Evolutionary conservation across 2,113 vertebrate genomes (phyloP).

Genomic region (Pterocles orientalis): DNA sequence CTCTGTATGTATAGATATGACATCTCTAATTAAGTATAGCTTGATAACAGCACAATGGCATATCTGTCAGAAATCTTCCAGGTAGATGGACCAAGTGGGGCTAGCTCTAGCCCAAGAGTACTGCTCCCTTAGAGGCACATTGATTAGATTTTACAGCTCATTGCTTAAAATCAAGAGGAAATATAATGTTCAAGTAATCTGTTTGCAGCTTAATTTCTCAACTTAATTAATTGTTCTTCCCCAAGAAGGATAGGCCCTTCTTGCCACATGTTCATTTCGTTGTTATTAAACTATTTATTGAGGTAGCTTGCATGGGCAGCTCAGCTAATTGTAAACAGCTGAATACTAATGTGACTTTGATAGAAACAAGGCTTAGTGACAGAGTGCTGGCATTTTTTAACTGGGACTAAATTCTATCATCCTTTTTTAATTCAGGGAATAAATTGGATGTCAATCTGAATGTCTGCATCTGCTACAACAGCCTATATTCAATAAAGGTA

Average conservation of each 20-base stretch:
- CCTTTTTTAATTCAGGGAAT: constrained; percentile 36
- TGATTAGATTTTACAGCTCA: constrained; percentile 53
- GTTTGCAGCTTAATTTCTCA: constrained; percentile 28
- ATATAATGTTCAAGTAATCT: constrained; percentile 24
- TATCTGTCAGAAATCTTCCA: neutral
- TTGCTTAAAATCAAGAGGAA: constrained; percentile 46
- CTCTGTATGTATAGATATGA: neutral
- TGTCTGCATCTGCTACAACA: constrained; percentile 21
- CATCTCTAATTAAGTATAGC: neutral
- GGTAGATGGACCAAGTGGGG: neutral
- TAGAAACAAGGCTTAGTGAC: constrained; percentile 33
- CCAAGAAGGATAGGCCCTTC: neutral
- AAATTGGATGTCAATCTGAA: constrained; percentile 50
- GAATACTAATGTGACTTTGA: constrained; percentile 52
- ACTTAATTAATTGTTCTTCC: constrained; percentile 30
- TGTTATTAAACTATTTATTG: constrained; percentile 27
- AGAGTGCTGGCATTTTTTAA: constrained; percentile 40
- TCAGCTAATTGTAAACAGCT: constrained; percentile 57
- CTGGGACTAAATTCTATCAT: constrained; percentile 11
- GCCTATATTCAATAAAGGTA: neutral
- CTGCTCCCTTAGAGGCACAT: neutral
- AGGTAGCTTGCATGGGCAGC: neutral
- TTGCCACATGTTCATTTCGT: neutral
- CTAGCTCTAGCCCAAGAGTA: neutral
- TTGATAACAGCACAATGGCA: neutral